Evolutionary conservation across 2,888 invertebrate genomes (phyloP), one percentile per base, ranked within the genome.

Genomic region (Coecobrya sp.): DNA sequence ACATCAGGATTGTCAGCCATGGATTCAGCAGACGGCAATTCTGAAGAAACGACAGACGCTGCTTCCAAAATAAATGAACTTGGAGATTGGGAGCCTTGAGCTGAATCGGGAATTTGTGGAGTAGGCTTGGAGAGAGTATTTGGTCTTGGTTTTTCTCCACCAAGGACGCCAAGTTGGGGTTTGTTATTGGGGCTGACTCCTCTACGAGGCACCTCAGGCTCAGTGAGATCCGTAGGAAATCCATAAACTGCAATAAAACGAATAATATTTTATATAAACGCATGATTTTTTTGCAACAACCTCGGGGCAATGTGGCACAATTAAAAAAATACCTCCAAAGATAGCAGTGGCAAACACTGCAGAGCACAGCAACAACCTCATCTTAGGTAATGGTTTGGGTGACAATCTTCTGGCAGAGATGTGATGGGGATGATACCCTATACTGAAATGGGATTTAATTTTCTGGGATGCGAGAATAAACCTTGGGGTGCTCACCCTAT

Each of bases 301-400:
- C 10, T 65, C 70, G 16, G 27, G 10, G 8, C 13, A 30, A 1
- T 36, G 10, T 13, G 45, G 2, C 11, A 52, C 11, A 27, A 13
- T 27, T 36, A 70, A 3, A 70, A 70, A 3, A 70, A 27, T 70
- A 70, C 73, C 73, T 36, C 0, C 49, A 11, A 81, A 13, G 16
- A 52, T 11, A 52, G 27, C 52, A 81, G 81, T 16, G 52, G 52
- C 49, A 16, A 81, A 49, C 81, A 81, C 25, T 27, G 81, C 52
- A 16, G 22, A 5, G n/a, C 45, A 73, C 42, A 42, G 16, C 3
- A 73, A 22, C n/a, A 73, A 73, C 45, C 73, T 36, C 73, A 73
- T 73, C n/a, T 42, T 73, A 7, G n/a, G 27, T 11, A 19, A 16
- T 65, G 5, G 10, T 5, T 8, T 4, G 10, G 4, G 1, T 65